Evolutionary conservation across 1,140 invertebrate genomes (phyloP).

Genomic region (Cotesia typhae): DNA sequence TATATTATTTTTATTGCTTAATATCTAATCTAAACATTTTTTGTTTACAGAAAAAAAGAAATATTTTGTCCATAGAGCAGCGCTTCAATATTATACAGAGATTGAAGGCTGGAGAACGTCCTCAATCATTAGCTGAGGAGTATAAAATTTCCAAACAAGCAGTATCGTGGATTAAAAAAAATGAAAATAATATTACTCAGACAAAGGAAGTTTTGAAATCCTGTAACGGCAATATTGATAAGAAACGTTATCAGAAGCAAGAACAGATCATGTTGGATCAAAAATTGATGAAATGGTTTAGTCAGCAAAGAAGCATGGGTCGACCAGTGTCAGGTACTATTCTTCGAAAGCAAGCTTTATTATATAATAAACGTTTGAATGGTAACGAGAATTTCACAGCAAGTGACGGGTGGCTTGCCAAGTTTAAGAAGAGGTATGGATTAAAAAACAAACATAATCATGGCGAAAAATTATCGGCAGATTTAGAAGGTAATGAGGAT

Average conservation of each 20-base stretch:
- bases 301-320: background rate
- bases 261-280: background rate
- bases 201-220: background rate
- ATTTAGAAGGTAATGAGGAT: background rate
- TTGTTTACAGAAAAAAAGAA: no score
- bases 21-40: no score
- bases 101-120: background rate
- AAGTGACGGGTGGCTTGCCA: background rate
- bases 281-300: conserved; percentile 4
- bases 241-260: background rate
- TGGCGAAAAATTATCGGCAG: conserved; percentile 11
- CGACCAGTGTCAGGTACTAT: background rate
- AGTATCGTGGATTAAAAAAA: background rate
- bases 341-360: background rate
- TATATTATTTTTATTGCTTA: no score
- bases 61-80: background rate
- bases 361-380: background rate
- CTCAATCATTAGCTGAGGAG: background rate
- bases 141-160: conserved; percentile 6
- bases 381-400: conserved; percentile 1
- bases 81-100: background rate
- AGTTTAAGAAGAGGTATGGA: background rate
- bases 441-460: background rate
- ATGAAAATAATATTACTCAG: background rate
- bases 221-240: background rate